phyloP scores from a whole-genome alignment of 2,888 invertebrate genomes.

The Creontiades dilutus region DNA sequence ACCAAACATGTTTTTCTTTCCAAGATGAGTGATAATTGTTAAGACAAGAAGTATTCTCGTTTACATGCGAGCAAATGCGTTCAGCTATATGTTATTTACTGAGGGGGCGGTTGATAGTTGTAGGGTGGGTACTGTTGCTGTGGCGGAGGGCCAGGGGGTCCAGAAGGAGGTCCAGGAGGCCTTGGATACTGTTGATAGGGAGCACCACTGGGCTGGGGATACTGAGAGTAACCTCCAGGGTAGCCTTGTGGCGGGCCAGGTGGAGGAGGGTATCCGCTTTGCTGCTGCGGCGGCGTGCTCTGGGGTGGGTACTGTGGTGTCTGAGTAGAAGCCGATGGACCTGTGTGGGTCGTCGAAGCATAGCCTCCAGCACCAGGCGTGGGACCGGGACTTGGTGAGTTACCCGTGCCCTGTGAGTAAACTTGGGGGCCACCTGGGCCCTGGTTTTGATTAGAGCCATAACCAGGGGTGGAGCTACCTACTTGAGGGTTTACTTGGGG shows the following conservation, averaged over 20 bases:
- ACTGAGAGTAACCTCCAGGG: constrained; percentile 76
- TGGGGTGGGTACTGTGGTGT: constrained; percentile 82
- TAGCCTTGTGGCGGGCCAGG: constrained; percentile 69
- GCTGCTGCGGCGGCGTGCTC: constrained; percentile 75
- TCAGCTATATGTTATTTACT: constrained; percentile 1
- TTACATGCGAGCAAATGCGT: too few species aligned
- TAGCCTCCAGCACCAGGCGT: constrained; percentile 73
- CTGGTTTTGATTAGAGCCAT: constrained; percentile 47
- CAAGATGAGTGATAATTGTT: too few species aligned
- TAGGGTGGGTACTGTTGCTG: constrained; percentile 82
- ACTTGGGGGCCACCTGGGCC: constrained; percentile 54
- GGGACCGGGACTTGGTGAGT: constrained; percentile 75
- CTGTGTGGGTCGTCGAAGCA: constrained; percentile 78
- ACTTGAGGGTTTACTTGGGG: constrained; percentile 58
- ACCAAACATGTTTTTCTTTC: too few species aligned
- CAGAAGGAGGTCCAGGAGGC: constrained; percentile 80
- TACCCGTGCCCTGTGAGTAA: constrained; percentile 62
- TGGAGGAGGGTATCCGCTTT: constrained; percentile 67
- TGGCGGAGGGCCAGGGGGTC: constrained; percentile 82
- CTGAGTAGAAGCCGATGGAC: constrained; percentile 80
- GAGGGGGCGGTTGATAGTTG: constrained; percentile 84
- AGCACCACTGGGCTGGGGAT: constrained; percentile 77
- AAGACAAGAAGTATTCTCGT: too few species aligned
- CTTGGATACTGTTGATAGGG: constrained; percentile 82
- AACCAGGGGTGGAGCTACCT: constrained; percentile 38